Percentiles rank a stretch among this genome's conserved stretches.
Conservation (phyloP, 2,113 vertebrate species). For the Nanorana parkeri region DNA sequence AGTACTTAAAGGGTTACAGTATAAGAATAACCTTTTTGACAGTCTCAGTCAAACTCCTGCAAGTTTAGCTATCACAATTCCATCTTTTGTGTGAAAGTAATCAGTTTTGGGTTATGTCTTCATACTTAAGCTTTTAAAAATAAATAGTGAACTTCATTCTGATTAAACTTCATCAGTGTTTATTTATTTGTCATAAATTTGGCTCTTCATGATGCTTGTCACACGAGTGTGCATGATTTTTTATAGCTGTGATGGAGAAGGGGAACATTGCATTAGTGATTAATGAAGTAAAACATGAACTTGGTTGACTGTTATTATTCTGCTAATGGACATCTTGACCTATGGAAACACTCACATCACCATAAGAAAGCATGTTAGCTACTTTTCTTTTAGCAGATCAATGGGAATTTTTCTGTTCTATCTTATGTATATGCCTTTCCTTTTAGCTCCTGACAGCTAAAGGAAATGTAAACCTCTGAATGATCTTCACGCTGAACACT, state of each 20-base stretch:
- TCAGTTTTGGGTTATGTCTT: constrained; percentile 10
- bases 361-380: neutral
- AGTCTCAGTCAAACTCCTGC: neutral
- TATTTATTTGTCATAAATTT: constrained; percentile 44
- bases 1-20: constrained; percentile 2
- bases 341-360: neutral
- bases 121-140: constrained; percentile 21
- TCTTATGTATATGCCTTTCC: no score
- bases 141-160: constrained; percentile 50
- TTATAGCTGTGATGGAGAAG: constrained; percentile 1
- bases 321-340: neutral
- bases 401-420: no score
- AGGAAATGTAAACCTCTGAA: neutral
- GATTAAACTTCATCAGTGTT: constrained; percentile 16
- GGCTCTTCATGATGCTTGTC: constrained; percentile 4
- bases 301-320: neutral
- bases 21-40: neutral
- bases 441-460: neutral
- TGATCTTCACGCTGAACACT: no score
- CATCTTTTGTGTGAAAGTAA: constrained; percentile 33
- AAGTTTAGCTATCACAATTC: constrained; percentile 37
- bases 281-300: neutral
- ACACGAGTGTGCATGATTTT: neutral
- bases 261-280: constrained; percentile 13
- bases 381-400: no score